Evolutionary conservation across 1,140 invertebrate species (phyloP).

Genomic region (Leptopilina clavipes): DNA sequence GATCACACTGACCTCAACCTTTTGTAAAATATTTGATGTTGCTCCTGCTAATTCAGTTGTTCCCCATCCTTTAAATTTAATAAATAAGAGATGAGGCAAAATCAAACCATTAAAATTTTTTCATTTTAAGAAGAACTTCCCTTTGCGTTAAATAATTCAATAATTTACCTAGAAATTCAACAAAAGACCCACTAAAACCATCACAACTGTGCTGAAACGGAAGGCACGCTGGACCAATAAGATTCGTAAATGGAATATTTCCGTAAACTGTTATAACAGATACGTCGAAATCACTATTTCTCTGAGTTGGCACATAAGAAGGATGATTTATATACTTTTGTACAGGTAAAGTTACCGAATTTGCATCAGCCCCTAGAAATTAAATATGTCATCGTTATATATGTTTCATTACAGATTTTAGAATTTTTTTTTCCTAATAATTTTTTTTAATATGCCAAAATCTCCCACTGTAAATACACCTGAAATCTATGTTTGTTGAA

Average conservation of each 20-base stretch:
- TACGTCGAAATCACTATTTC: constrained; percentile 77
- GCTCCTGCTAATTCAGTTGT: constrained; percentile 75
- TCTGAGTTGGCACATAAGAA: constrained; percentile 56
- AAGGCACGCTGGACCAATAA: constrained; percentile 80
- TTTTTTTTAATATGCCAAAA: background rate
- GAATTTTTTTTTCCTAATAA: too few relatives aligned
- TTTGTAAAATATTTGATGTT: constrained; percentile 76
- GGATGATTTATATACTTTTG: constrained; percentile 65
- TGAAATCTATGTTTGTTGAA: too few relatives aligned
- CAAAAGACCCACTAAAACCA: constrained; percentile 71
- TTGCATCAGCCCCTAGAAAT: constrained; percentile 67
- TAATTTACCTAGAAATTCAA: constrained; percentile 75
- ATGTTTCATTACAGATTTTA: too few relatives aligned
- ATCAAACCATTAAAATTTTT: constrained; percentile 13
- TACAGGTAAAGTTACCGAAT: constrained; percentile 62
- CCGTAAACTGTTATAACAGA: constrained; percentile 75
- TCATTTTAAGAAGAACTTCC: too few relatives aligned
- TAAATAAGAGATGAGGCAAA: constrained; percentile 1
- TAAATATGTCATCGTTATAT: too few relatives aligned
- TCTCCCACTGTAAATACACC: too few relatives aligned
- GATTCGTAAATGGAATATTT: constrained; percentile 74
- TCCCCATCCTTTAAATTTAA: constrained; percentile 79
- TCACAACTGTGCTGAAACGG: constrained; percentile 76
- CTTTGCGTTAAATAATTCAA: background rate
- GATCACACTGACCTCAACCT: constrained; percentile 78